Conservation (phyloP, 2,113 vertebrate genomes). For the Glareola pratincola region DNA sequence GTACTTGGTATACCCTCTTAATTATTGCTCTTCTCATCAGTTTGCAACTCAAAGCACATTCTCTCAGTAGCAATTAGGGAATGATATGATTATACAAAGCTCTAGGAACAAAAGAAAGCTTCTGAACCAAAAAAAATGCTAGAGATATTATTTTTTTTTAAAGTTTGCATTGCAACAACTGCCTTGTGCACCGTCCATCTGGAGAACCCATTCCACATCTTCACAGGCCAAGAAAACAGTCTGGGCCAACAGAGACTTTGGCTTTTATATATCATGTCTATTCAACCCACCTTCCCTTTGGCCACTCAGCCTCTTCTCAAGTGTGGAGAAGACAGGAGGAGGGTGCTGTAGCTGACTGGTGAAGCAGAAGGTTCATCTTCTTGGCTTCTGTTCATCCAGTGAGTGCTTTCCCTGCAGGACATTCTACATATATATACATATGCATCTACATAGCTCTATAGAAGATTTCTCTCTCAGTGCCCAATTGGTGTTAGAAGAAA, state of each 20-base stretch:
- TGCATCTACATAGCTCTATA: not conserved
- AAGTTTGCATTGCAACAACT: not conserved
- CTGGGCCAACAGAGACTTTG: not conserved
- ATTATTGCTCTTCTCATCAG: constrained; percentile 64
- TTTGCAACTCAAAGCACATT: constrained; percentile 57
- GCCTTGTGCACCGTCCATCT: not conserved
- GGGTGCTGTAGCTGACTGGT: not conserved
- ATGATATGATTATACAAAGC: not conserved
- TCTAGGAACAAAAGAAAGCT: not conserved
- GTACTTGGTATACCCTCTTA: constrained; percentile 58
- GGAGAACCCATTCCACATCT: not conserved
- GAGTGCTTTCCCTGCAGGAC: not conserved
- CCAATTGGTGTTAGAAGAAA: not conserved
- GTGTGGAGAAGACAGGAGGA: not conserved
- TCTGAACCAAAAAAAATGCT: not conserved
- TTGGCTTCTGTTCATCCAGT: not conserved
- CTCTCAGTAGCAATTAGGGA: constrained; percentile 46
- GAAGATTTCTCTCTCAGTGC: not conserved
- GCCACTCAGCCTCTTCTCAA: not conserved
- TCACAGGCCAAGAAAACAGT: not conserved
- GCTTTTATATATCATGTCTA: not conserved
- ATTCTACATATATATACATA: not conserved
- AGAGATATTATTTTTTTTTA: not conserved
- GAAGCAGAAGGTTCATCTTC: too few relatives aligned
- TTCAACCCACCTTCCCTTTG: not conserved